Evolutionary conservation across 2,888 invertebrate species (phyloP), one percentile per base, ranked within the genome.

Genomic region (Plebejus melissa): DNA sequence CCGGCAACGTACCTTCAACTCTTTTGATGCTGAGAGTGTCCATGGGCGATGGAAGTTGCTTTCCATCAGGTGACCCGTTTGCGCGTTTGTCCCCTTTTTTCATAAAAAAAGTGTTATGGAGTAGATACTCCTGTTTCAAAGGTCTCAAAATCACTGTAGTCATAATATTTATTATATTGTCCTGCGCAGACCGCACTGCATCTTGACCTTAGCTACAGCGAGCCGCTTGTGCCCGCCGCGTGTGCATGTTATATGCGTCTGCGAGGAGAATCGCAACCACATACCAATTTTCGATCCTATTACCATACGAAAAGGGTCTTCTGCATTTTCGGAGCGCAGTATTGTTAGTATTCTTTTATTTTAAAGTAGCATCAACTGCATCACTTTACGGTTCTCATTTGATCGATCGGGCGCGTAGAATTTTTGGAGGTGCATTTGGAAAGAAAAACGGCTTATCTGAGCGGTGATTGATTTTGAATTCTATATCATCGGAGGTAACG

Each of bases 201-300:
- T 72, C 74, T 82, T 82, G 85, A 85, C 84, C 84, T 84, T 80
- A 83, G 83, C 80, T 83, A 86, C 81, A 78, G 76, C 79, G 77
- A 80, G 80, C 79, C 78, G 78, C 77, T 79, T 82, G 80, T 80
- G 79, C 80, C 81, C 78, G 79, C 78, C 78, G 77, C 79, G 79
- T 81, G 77, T 78, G 79, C 81, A 82, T 80, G 79, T 80, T 80
- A 79, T 79, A 79, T 80, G 79, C 80, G 80, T 78, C 80, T 79
- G 76, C 75, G 76, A 76, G 32, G 65, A 76, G 76, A 77, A 77
- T 80, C 77, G 74, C 50, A 58, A 74, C 65, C 41, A 46, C 57
- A 74, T 7, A 72, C 76, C 69, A 77, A 80, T 77, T 78, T 78
- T 78, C 76, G 58, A 76, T 79, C 80, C 77, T 80, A 80, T 65